phyloP scores from a whole-genome alignment of 2,113 vertebrate species.

The Asarcornis scutulata region DNA sequence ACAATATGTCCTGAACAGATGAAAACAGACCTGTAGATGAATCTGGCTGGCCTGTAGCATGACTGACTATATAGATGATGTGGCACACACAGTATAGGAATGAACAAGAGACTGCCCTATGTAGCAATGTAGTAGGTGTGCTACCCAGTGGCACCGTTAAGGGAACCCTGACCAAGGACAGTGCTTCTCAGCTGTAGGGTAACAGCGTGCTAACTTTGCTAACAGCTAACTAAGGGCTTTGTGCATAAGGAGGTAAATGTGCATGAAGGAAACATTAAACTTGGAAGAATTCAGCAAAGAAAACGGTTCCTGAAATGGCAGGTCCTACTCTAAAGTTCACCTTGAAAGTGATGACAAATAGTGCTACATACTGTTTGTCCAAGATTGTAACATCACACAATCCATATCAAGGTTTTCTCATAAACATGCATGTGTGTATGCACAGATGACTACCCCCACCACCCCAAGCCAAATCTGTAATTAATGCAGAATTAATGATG shows the following conservation, averaged over 20 bases:
- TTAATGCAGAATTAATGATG: background rate
- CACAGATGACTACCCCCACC: background rate
- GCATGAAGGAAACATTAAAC: background rate
- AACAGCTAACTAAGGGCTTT: background rate
- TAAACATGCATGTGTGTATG: background rate
- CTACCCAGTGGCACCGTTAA: background rate
- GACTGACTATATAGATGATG: fast-evolving
- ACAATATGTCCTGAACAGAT: background rate
- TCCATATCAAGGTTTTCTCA: background rate
- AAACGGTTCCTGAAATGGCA: background rate
- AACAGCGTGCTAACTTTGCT: fast-evolving
- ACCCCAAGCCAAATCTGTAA: background rate
- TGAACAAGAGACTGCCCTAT: background rate
- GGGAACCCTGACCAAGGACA: background rate
- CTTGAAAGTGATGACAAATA: background rate
- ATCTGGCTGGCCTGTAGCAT: background rate
- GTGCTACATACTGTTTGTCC: background rate
- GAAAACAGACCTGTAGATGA: background rate
- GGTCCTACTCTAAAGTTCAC: background rate
- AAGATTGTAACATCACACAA: background rate
- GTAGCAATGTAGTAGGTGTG: background rate
- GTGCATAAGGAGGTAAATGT: background rate
- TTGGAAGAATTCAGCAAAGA: background rate
- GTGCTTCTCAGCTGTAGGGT: background rate
- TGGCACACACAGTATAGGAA: background rate